Conservation (phyloP, 2,113 vertebrate species). For the Pelvicachromis taeniatus region DNA sequence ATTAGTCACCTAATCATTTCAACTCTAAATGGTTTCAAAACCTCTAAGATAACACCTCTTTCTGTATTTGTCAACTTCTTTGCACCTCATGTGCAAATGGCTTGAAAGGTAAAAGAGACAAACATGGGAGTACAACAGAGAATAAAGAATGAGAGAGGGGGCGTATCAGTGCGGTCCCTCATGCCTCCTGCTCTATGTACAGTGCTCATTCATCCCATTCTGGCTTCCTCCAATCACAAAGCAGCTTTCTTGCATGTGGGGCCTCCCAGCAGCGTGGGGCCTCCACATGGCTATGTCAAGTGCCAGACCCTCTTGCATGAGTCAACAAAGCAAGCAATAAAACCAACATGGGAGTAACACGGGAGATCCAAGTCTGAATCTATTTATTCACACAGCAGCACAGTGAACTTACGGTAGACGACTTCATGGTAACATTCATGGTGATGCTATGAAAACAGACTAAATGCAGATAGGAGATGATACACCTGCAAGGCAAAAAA, state of each 20-base stretch:
- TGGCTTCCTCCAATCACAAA: slow-evolving; percentile 49
- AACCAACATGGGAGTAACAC: slow-evolving; percentile 32
- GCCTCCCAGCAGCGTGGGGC: slow-evolving; percentile 54
- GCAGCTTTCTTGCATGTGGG: slow-evolving; percentile 3
- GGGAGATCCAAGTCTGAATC: slow-evolving; percentile 2
- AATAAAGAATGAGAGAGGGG: slow-evolving; percentile 3
- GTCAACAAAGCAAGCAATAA: slow-evolving; percentile 54
- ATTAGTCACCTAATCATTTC: background rate
- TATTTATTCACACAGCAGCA: background rate
- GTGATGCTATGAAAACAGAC: background rate
- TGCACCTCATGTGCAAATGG: too few species aligned
- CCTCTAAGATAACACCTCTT: background rate
- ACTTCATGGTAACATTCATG: background rate
- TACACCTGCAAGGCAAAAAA: background rate
- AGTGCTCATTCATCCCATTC: slow-evolving; percentile 56
- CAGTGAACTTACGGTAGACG: background rate
- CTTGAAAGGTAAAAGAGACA: background rate
- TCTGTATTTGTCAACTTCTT: background rate
- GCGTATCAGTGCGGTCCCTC: slow-evolving; percentile 14
- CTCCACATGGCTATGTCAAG: slow-evolving; percentile 55
- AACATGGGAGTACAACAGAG: background rate
- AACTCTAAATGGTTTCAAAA: background rate
- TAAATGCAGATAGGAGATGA: background rate
- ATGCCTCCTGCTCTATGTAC: slow-evolving; percentile 52
- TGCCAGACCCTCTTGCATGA: slow-evolving; percentile 45